Conservation (phyloP, 2,797 vertebrate genomes). For the Mareca penelope region DNA sequence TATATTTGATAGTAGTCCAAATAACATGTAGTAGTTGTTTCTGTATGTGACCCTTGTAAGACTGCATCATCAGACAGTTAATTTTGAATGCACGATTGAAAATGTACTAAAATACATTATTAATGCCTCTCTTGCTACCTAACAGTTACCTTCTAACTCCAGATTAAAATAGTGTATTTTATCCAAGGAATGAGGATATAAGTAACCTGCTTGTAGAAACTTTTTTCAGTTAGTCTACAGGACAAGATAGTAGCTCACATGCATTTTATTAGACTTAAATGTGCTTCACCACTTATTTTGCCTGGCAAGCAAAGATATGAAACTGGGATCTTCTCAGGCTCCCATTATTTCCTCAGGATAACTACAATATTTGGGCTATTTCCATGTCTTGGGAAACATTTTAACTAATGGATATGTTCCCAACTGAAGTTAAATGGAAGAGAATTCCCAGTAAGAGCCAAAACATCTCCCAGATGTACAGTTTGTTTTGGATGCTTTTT, state of each 20-base stretch:
- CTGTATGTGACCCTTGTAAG: neutral
- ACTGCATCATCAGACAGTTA: neutral
- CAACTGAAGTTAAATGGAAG: constrained; percentile 57
- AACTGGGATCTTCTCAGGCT: constrained; percentile 6
- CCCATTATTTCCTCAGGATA: constrained; percentile 34
- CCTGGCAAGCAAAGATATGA: neutral
- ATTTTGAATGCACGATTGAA: neutral
- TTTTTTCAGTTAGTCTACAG: neutral
- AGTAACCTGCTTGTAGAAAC: neutral
- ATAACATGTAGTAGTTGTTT: neutral
- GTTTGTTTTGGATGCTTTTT: constrained; percentile 50
- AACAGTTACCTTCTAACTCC: neutral
- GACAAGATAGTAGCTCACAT: neutral
- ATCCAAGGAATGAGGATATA: neutral
- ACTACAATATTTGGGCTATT: constrained; percentile 38
- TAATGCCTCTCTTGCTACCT: neutral
- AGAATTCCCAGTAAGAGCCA: constrained; percentile 45
- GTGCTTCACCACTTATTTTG: constrained; percentile 19
- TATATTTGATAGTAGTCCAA: neutral
- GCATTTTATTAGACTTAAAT: neutral
- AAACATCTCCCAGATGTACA: constrained; percentile 21
- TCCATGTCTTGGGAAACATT: constrained; percentile 59
- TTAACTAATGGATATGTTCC: constrained; percentile 50
- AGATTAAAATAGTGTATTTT: neutral
- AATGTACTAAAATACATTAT: neutral